Base-by-base conservation (phyloP, 2,113 vertebrate genomes). In the Carassius auratus region DNA sequence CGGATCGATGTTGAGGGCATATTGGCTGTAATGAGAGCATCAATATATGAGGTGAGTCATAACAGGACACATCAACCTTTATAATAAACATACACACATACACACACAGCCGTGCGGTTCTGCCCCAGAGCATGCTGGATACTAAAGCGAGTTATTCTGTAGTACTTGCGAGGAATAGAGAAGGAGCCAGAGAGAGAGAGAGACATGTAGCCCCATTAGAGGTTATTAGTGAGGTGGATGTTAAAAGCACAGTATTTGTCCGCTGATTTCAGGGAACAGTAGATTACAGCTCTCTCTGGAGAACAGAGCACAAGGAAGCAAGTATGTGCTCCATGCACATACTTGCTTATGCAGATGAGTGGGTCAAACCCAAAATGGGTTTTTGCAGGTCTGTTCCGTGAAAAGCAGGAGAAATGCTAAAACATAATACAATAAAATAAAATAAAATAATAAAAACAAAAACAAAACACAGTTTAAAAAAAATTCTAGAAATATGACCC, bases 181-280 rank as follows among this genome's bases (percentile, higher is more conserved):
- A 68, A 30, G 45, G 62, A 77, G 86, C 59, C n/a, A 64, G 68
- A 78, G 64, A 61, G 61, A 68, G 59, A 42, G 45, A 69, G 59
- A 33, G 45, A 66, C 33, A 19, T 57, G 19, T 26, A 78, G 61
- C 36, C 61, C 79, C 84, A 86, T 80, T 87, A 84, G 50, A 84
- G 50, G 38, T 59, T 59, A 83, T 84, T 87, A 89, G 55, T 30
- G 78, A 78, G 85, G 77, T 84, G 62, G 61, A 86, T 69, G 77
- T 82, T 84, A 83, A 88, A 86, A 86, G 84, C 75, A 55, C 80
- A 52, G 45, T 45, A 76, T 86, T 52, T 83, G 64, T 83, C 84
- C 23, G 30, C 45, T 86, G 66, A 76, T 75, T 88, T 86, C 80
- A 71, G 73, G 81, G 87, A 88, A 88, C 66, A 84, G 59, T 23